A percentile compares a stretch with the other conserved stretches of the same genome.
These are phyloP conservation scores for Drosophila sp. DNA, from an alignment of 1,140 invertebrate species.

Conservation along the genomic window DNA sequence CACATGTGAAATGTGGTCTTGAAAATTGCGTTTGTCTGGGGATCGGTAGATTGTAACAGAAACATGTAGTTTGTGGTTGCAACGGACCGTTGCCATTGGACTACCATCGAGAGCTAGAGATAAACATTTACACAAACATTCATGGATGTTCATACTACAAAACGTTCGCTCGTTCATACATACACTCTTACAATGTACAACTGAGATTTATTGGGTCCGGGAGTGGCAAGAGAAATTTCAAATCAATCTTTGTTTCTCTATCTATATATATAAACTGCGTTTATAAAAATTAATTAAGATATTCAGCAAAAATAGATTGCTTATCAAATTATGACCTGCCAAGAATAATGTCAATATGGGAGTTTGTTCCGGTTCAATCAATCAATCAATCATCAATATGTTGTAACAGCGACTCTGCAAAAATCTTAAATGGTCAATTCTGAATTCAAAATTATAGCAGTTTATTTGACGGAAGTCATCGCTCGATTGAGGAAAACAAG, in stretches of 20 bases:
- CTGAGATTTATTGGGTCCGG: conserved; percentile 18
- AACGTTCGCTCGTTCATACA: not conserved
- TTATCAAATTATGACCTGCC: not conserved
- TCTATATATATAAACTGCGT: not conserved
- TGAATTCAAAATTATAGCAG: not conserved
- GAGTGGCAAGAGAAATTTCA: conserved; percentile 17
- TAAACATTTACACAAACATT: conserved; percentile 11
- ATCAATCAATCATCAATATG: not conserved
- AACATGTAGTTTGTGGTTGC: conserved; percentile 17
- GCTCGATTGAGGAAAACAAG: conserved; percentile 8
- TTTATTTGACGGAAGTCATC: conserved; percentile 15
- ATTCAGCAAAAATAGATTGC: not conserved
- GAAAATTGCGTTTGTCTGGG: conserved; percentile 30
- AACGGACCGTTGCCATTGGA: conserved; percentile 35
- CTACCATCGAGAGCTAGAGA: conserved; percentile 26
- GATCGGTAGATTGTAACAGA: conserved; percentile 14
- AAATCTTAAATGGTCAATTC: conserved; percentile 12
- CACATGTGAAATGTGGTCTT: conserved; percentile 60
- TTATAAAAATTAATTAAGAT: not conserved
- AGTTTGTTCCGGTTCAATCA: not conserved
- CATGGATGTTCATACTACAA: conserved; percentile 7
- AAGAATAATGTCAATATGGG: not conserved
- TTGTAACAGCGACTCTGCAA: not conserved
- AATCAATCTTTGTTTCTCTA: not conserved
- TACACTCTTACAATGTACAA: conserved; percentile 2